Conservation (phyloP, 2,113 vertebrate species). For the Bungarus multicinctus region DNA sequence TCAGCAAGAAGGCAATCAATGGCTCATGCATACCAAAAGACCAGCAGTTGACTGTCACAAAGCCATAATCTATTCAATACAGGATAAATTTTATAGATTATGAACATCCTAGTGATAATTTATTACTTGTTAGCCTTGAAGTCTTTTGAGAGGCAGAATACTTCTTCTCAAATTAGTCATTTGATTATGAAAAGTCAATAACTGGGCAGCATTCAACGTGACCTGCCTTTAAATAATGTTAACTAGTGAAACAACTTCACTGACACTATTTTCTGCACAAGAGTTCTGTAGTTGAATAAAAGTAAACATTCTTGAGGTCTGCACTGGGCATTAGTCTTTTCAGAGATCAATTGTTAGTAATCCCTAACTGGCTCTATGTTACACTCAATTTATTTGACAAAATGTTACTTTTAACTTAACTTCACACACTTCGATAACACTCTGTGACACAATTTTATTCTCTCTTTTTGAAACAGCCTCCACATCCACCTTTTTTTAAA, state of each 20-base stretch:
- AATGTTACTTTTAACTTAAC: not conserved
- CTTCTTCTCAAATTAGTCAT: not conserved
- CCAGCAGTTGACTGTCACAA: not conserved
- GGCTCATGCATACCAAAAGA: not conserved
- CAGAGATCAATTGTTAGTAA: not conserved
- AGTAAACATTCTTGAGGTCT: not conserved
- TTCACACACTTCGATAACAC: not conserved
- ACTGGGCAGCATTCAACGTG: not conserved
- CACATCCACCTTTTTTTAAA: not conserved
- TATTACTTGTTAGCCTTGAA: conserved; percentile 14
- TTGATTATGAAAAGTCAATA: conserved; percentile 11
- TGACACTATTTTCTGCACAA: not conserved
- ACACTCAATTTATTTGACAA: not conserved
- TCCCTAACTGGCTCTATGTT: not conserved
- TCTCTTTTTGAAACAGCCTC: not conserved
- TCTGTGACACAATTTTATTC: not conserved
- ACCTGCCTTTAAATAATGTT: not conserved
- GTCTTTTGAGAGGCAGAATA: not conserved
- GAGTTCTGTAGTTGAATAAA: not conserved
- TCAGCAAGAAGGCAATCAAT: not conserved
- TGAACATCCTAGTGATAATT: not conserved
- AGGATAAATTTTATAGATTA: conserved; percentile 4
- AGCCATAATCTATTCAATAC: not conserved
- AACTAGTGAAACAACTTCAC: conserved; percentile 2
- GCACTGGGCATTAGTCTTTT: not conserved